Percentiles rank a stretch among this genome's conserved stretches.
Conservation (phyloP, 2,888 invertebrate species). For the Drosophila maculinotata region DNA sequence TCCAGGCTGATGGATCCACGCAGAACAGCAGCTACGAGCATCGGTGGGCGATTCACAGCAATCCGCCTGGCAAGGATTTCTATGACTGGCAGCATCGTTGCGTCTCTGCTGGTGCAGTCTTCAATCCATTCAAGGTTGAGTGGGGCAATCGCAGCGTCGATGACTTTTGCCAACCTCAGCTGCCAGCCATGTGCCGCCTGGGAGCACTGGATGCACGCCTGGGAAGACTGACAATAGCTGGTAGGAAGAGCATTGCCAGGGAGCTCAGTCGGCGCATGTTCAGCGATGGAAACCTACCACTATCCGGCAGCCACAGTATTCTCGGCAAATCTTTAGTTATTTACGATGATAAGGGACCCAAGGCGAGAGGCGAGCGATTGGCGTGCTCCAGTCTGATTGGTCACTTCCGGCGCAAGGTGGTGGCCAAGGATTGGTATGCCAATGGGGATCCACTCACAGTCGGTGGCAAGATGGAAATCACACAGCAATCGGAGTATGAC, state of each 20-base stretch:
- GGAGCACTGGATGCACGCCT: constrained; percentile 92
- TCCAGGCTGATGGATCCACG: constrained; percentile 94
- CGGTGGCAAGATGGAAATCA: constrained; percentile 91
- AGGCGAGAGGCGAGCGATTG: constrained; percentile 94
- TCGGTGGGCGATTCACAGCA: constrained; percentile 93
- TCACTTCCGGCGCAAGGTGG: constrained; percentile 92
- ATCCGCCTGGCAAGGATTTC: constrained; percentile 93
- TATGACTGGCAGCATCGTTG: constrained; percentile 96
- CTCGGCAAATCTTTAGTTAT: constrained; percentile 94
- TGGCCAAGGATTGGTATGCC: constrained; percentile 94
- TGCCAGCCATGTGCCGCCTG: constrained; percentile 88
- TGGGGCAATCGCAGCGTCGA: constrained; percentile 88
- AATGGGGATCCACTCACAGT: constrained; percentile 89
- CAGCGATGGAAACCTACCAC: constrained; percentile 91
- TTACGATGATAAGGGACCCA: constrained; percentile 94
- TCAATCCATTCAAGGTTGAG: constrained; percentile 91
- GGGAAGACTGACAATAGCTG: constrained; percentile 90
- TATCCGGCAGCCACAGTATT: constrained; percentile 89
- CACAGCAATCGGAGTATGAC: constrained; percentile 95
- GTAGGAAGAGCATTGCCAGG: constrained; percentile 88
- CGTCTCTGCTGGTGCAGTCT: constrained; percentile 91
- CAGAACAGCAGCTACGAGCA: constrained; percentile 90
- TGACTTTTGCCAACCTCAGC: constrained; percentile 87
- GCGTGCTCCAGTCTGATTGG: constrained; percentile 94
- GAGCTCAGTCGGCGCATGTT: constrained; percentile 90